phyloP scores from a whole-genome alignment of 2,797 vertebrate genomes.

The Gymnothorax javanicus region DNA sequence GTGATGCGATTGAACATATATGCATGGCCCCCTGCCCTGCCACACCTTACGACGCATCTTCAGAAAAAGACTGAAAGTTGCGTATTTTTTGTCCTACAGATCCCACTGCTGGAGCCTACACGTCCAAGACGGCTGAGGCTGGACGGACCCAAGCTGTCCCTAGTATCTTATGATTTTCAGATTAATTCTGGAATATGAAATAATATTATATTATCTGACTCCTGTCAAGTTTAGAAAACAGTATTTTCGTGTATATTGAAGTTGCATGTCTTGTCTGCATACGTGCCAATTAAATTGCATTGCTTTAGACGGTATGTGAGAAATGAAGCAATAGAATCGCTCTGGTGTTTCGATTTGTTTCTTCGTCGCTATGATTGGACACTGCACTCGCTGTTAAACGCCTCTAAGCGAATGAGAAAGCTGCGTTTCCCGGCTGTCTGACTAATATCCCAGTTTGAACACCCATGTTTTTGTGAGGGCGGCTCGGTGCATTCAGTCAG shows the following conservation, averaged over 20 bases:
- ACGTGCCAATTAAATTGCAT: conserved; percentile 2
- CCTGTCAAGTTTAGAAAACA: not conserved
- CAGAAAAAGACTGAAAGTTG: no score
- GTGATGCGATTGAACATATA: no score
- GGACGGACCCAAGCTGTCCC: not conserved
- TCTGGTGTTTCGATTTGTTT: not conserved
- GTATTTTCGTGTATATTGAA: not conserved
- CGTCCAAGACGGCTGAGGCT: not conserved
- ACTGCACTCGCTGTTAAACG: conserved; percentile 29
- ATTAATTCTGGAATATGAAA: not conserved
- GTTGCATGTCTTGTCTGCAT: not conserved
- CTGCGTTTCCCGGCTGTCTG: conserved; percentile 20
- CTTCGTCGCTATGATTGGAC: conserved; percentile 64
- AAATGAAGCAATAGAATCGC: not conserved
- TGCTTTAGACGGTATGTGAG: not conserved
- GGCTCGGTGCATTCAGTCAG: conserved; percentile 10
- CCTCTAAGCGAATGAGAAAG: not conserved
- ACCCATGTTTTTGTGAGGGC: conserved; percentile 4
- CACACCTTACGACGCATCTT: no score
- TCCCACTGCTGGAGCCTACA: not conserved
- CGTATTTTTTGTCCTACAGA: not conserved
- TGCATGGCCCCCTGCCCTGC: no score
- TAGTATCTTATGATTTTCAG: not conserved
- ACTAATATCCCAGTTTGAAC: conserved; percentile 17
- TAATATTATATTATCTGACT: not conserved